These are phyloP conservation scores for Apaloderma vittatum DNA, from an alignment of 2,113 vertebrate genomes.

Conservation along the genomic window DNA sequence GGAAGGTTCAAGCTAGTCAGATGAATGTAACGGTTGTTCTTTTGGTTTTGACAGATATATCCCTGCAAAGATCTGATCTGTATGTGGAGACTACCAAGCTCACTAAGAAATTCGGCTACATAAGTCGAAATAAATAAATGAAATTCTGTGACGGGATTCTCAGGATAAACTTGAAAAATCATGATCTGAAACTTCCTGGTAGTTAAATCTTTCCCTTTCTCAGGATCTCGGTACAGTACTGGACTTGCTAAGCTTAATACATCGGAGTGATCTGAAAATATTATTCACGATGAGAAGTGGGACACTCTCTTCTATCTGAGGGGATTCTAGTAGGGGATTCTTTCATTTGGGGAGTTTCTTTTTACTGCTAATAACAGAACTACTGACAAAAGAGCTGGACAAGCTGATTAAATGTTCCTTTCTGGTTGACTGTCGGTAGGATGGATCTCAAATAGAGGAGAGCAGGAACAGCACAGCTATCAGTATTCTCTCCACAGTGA, in stretches of 20 bases:
- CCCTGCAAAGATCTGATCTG: neutral
- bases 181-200: neutral
- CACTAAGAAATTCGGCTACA: neutral
- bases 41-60: neutral
- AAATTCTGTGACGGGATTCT: neutral
- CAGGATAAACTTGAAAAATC: neutral
- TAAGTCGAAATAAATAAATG: neutral
- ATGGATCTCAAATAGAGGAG: neutral
- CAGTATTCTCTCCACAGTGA: slow-evolving; percentile 8
- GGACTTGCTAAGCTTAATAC: neutral
- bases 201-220: neutral
- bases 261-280: neutral
- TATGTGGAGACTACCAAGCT: neutral
- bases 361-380: neutral
- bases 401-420: neutral
- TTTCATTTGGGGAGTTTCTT: neutral
- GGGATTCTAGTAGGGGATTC: neutral
- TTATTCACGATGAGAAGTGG: neutral
- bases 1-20: neutral
- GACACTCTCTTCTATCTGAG: neutral
- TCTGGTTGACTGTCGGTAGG: neutral
- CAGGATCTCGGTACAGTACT: neutral
- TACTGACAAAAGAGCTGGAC: neutral
- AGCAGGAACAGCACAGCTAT: neutral
- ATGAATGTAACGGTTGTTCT: neutral